Conservation (phyloP, 2,113 vertebrate species). For the Chascanopsetta lugubris region DNA sequence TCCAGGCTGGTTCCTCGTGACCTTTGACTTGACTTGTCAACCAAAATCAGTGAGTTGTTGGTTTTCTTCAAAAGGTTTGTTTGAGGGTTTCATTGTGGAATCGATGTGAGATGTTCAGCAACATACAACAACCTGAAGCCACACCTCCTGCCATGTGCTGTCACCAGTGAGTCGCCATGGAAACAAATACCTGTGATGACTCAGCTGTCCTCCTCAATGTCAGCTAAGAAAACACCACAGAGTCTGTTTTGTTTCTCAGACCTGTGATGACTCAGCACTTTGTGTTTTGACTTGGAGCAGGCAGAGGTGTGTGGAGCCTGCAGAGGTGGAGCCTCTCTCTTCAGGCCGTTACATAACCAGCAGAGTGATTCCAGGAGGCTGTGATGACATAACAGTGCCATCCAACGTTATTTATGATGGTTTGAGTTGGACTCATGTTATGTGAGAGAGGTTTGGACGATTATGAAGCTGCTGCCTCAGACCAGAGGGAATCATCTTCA, state of each 20-base stretch:
- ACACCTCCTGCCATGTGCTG: no score
- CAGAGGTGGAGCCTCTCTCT: slow-evolving; percentile 16
- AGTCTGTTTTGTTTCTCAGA: slow-evolving; percentile 9
- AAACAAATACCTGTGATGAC: background rate
- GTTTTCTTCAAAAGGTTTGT: no score
- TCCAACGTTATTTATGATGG: slow-evolving; percentile 51
- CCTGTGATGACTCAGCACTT: background rate
- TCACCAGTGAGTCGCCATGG: no score
- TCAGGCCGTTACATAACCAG: slow-evolving; percentile 35
- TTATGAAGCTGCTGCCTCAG: slow-evolving; percentile 42
- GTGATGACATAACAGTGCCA: slow-evolving; percentile 43
- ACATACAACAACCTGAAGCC: no score
- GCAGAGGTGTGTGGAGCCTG: slow-evolving; percentile 8
- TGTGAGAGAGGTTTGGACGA: slow-evolving; percentile 28
- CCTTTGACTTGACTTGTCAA: no score
- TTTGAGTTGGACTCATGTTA: slow-evolving; percentile 48
- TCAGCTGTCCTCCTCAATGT: background rate
- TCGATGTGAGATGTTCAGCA: no score
- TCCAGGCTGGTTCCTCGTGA: no score
- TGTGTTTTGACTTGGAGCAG: slow-evolving; percentile 13
- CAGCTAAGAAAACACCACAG: slow-evolving; percentile 8
- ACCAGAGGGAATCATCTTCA: slow-evolving; percentile 9
- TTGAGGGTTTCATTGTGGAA: no score
- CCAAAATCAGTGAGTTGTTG: no score
- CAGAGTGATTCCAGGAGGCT: slow-evolving; percentile 35